A percentile compares a stretch with the other conserved stretches of the same genome.
Conservation (phyloP, 2,888 invertebrate genomes). For the Chalcis sispes region DNA sequence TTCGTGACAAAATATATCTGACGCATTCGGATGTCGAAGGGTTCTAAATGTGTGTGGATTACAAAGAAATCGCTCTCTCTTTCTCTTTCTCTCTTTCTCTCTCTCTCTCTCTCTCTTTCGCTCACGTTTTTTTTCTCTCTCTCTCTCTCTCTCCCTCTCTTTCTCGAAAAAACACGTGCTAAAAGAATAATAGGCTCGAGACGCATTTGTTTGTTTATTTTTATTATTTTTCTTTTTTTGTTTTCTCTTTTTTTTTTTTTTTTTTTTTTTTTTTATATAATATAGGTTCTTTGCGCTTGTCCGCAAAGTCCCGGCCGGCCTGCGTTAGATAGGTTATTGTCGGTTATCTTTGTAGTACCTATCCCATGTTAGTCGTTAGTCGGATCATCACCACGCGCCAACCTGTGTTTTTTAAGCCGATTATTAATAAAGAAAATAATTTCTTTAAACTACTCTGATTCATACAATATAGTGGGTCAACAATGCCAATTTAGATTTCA, state of each 20-base stretch:
- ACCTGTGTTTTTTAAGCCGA: slow-evolving; percentile 70
- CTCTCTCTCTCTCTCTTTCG: too few relatives aligned
- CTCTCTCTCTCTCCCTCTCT: too few relatives aligned
- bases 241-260: slow-evolving; percentile 8
- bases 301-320: slow-evolving; percentile 66
- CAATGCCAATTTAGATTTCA: slow-evolving; percentile 47
- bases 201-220: slow-evolving; percentile 39
- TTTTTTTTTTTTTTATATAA: slow-evolving; percentile 23
- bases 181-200: slow-evolving; percentile 53
- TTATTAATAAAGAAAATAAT: slow-evolving; percentile 62
- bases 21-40: slow-evolving; percentile 50
- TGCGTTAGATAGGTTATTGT: slow-evolving; percentile 72
- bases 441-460: slow-evolving; percentile 57
- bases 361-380: slow-evolving; percentile 73
- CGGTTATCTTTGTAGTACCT: slow-evolving; percentile 70
- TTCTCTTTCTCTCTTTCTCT: too few relatives aligned
- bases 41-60: slow-evolving; percentile 32
- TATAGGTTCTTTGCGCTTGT: slow-evolving; percentile 60
- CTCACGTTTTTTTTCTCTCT: too few relatives aligned
- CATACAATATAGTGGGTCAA: slow-evolving; percentile 55
- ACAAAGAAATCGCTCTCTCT: slow-evolving; percentile 47
- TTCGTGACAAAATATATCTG: slow-evolving; percentile 58
- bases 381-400: slow-evolving; percentile 71
- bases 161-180: slow-evolving; percentile 48
- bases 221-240: background rate